Evolutionary conservation across 37 sponge, comb jelly and placozoan genomes (phyloP), one percentile per base, ranked within the genome.

Genomic region (Spongia lamella): DNA sequence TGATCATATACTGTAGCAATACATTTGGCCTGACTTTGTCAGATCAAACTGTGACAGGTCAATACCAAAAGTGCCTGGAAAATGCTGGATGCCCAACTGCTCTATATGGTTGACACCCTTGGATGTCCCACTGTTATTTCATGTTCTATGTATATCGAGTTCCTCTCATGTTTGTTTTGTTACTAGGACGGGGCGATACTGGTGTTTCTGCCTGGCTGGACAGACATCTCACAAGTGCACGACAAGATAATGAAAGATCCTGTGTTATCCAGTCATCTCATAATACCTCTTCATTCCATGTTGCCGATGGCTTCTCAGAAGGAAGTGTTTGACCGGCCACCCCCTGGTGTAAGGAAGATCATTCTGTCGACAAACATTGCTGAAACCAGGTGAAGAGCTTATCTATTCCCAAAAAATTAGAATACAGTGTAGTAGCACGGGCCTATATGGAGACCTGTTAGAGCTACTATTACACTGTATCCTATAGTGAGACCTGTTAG

Each of bases 311-410:
- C 79, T 14, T 47, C 62, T 58, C 91, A 90, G 53, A 76, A 80
- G 66, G 21, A 69, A 78, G 89, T 92, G 31, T 92, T 92, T 84
- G 85, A 92, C 31, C 77, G 82, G 9, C 93, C 93, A 1, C 93
- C 89, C 3, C 61, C 53, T 13, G 88, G 89, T 3, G 89, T 92
- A 29, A 47, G 93, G 36, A 88, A 88, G 79, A 84, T 88, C 57
- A 78, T 92, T 29, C 70, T 92, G 40, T 89, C 93, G 1, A 92
- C 93, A 47, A 88, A 88, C 68, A 87, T 92, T 75, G 93, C 93
- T 22, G 93, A 92, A 82, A 92, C 93, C 52, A 43, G 47, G 47
- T 43, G 47, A 43, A 9, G n/a, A n/a, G n/a, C n/a, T n/a, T n/a
- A n/a, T n/a, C n/a, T n/a, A n/a, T n/a, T n/a, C n/a, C n/a, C n/a